Evolutionary conservation across 1,140 invertebrate species (phyloP).

Genomic region (Lithobius niger): DNA sequence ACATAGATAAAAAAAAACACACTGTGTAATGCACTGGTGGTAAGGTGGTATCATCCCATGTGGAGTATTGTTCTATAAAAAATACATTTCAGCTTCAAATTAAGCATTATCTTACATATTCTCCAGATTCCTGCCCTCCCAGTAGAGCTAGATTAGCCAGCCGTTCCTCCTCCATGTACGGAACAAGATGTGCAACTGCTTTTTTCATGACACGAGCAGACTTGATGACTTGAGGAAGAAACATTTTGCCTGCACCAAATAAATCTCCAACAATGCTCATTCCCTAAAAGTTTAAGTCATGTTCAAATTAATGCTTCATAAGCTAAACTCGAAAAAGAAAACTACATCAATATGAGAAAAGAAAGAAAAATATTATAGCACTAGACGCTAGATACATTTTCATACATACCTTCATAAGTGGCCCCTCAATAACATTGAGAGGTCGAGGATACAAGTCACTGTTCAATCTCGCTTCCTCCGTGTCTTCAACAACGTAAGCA

Average conservation of each 20-base stretch:
- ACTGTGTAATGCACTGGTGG: too few species aligned
- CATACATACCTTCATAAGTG: conserved; percentile 45
- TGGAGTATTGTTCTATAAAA: too few species aligned
- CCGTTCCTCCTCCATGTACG: conserved; percentile 45
- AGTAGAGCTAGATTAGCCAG: too few species aligned
- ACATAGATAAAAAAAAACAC: too few species aligned
- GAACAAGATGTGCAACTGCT: conserved; percentile 45
- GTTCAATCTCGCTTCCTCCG: conserved; percentile 38
- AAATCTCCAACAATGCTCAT: conserved; percentile 49
- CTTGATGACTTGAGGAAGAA: conserved; percentile 48
- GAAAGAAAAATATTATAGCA: too few species aligned
- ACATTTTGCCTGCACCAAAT: conserved; percentile 52
- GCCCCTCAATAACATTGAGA: conserved; percentile 46
- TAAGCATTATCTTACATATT: too few species aligned
- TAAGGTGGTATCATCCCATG: too few species aligned
- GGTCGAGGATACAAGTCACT: conserved; percentile 38
- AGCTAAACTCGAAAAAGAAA: too few species aligned
- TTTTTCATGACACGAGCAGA: conserved; percentile 52
- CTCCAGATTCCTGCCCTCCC: too few species aligned
- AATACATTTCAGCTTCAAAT: too few species aligned
- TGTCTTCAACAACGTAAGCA: conserved; percentile 40
- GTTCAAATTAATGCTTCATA: too few species aligned
- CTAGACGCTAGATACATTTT: not conserved
- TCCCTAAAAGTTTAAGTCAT: conserved; percentile 32
- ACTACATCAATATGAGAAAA: too few species aligned